Conservation (phyloP, 2,888 invertebrate genomes). For the Acrobasis repandana region DNA sequence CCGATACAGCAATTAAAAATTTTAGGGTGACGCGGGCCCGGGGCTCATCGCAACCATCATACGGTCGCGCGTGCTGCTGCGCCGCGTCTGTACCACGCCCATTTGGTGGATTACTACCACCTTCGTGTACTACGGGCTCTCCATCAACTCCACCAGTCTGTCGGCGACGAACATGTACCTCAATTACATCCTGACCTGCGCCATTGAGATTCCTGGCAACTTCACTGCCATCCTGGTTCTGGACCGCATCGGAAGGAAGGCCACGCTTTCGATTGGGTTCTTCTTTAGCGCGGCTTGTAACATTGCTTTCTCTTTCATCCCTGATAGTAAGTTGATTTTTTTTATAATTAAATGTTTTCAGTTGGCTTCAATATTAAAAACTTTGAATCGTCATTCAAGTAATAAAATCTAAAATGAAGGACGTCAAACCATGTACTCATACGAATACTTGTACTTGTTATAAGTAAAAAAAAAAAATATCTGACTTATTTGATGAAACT, state of each 20-base stretch:
- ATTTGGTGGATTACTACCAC: conserved; percentile 85
- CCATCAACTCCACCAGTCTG: conserved; percentile 84
- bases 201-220: conserved; percentile 87
- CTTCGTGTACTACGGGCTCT: conserved; percentile 85
- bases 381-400: too few species aligned
- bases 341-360: neutral
- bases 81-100: conserved; percentile 39
- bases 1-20: neutral
- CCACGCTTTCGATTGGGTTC: conserved; percentile 81
- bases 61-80: conserved; percentile 7
- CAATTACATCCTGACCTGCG: conserved; percentile 84
- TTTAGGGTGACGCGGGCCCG: conserved; percentile 23
- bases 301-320: conserved; percentile 79
- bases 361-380: too few species aligned
- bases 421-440: too few species aligned
- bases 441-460: too few species aligned
- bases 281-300: conserved; percentile 83
- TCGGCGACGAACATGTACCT: conserved; percentile 82
- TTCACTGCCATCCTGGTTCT: conserved; percentile 82
- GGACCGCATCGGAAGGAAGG: conserved; percentile 82
- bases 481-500: too few species aligned
- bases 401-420: too few species aligned
- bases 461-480: too few species aligned
- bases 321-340: conserved; percentile 57
- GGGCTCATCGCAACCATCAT: conserved; percentile 25